Evolutionary conservation across 2,113 vertebrate species (phyloP).

Genomic region (Leptocoma aspasia): DNA sequence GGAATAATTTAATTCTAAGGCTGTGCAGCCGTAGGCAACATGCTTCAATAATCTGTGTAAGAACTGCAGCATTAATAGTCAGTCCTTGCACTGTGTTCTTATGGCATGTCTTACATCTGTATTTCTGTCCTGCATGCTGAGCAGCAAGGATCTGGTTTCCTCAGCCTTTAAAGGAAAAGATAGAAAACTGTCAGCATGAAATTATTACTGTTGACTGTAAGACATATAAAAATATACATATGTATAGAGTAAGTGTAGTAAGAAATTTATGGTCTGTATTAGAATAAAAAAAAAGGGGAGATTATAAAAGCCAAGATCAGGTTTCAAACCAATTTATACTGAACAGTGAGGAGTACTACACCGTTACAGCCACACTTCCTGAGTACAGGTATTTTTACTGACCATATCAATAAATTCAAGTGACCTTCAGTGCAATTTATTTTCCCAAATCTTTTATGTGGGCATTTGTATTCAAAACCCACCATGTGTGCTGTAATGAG

Average conservation of each 20-base stretch:
- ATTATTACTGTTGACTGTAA: background rate
- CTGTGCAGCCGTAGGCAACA: background rate
- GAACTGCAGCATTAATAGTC: background rate
- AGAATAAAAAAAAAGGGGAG: background rate
- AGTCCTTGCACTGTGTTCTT: background rate
- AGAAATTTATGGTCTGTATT: background rate
- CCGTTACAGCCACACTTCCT: background rate
- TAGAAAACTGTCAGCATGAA: background rate
- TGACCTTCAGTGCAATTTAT: background rate
- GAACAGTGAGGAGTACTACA: background rate
- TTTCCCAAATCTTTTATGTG: background rate
- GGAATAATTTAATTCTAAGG: conserved; percentile 1
- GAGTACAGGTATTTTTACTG: background rate
- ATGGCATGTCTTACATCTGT: background rate
- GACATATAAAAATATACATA: background rate
- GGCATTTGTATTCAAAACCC: background rate
- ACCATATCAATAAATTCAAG: background rate
- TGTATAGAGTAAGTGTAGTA: background rate
- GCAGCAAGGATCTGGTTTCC: background rate
- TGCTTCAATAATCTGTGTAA: background rate
- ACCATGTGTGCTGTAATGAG: background rate
- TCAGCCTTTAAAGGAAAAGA: background rate
- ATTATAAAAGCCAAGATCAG: background rate
- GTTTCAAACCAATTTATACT: background rate
- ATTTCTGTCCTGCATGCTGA: background rate